A percentile compares a stretch with the other conserved stretches of the same genome.
Evolutionary conservation across 2,113 vertebrate species (phyloP).

Genomic region (Lonchura striata): DNA sequence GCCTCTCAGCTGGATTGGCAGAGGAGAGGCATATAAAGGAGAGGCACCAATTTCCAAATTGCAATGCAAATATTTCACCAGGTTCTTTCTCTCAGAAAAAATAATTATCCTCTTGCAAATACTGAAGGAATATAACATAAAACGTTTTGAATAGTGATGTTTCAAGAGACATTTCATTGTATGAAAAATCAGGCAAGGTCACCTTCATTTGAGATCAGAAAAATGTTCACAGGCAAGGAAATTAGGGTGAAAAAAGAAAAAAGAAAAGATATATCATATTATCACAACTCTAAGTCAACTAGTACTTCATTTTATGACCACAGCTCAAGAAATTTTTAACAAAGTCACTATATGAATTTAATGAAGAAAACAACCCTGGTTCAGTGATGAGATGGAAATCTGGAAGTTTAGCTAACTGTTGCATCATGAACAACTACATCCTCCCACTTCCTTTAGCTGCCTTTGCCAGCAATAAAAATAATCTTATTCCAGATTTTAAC

Average conservation of each 20-base stretch:
- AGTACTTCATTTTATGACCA: background rate
- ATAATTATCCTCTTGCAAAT: background rate
- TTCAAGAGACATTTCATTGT: background rate
- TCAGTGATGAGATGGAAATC: conserved; percentile 28
- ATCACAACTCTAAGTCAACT: background rate
- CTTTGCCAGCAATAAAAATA: conserved; percentile 62
- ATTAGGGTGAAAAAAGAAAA: background rate
- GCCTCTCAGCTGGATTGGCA: background rate
- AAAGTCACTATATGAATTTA: background rate
- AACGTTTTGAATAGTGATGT: background rate
- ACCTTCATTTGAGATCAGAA: background rate
- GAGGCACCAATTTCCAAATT: background rate
- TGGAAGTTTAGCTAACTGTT: background rate
- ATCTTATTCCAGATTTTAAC: conserved; percentile 62
- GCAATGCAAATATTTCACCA: conserved; percentile 1
- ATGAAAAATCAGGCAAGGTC: background rate
- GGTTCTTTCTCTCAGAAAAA: background rate
- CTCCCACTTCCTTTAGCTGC: conserved; percentile 12
- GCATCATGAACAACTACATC: conserved; percentile 21
- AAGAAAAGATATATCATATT: background rate
- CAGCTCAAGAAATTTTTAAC: background rate
- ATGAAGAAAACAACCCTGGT: background rate
- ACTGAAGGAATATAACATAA: background rate
- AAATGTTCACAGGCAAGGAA: background rate
- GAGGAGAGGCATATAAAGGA: background rate